These are phyloP conservation scores for Julus scanicus DNA, from an alignment of 2,888 invertebrate genomes.

Conservation along the genomic window DNA sequence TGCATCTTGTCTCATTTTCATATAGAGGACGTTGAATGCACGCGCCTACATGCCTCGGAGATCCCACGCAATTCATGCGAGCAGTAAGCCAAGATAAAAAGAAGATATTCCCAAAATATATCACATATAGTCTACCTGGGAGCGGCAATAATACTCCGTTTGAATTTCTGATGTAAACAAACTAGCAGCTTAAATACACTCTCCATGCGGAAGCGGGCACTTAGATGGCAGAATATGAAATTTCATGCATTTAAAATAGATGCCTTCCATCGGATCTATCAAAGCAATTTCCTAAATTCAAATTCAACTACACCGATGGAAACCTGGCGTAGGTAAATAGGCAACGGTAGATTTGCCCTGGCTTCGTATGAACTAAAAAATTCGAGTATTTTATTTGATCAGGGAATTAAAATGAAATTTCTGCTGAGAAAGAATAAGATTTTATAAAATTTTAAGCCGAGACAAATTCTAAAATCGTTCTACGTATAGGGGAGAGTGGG, in stretches of 20 bases:
- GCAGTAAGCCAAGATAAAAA: constrained; percentile 36
- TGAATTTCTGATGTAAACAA: constrained; percentile 42
- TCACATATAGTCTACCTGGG: constrained; percentile 18
- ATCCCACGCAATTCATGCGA: neutral
- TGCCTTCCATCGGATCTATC: neutral
- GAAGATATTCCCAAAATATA: constrained; percentile 30
- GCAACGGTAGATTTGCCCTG: neutral
- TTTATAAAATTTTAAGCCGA: no score
- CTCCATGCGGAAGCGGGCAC: neutral
- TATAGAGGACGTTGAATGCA: constrained; percentile 21
- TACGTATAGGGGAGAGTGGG: no score
- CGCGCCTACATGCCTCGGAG: constrained; percentile 23
- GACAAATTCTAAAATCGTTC: no score
- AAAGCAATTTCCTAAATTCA: constrained; percentile 17
- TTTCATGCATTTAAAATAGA: constrained; percentile 39
- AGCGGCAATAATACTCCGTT: constrained; percentile 20
- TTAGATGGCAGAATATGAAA: constrained; percentile 16
- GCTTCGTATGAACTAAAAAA: neutral
- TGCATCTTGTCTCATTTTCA: constrained; percentile 42
- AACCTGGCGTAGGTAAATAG: neutral
- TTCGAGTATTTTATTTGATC: neutral
- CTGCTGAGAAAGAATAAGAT: no score
- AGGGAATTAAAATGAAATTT: neutral
- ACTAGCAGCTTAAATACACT: constrained; percentile 8
- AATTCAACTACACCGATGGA: neutral